Evolutionary conservation across 2,888 invertebrate genomes (phyloP), one percentile per base, ranked within the genome.

Genomic region (Cantharis rustica): DNA sequence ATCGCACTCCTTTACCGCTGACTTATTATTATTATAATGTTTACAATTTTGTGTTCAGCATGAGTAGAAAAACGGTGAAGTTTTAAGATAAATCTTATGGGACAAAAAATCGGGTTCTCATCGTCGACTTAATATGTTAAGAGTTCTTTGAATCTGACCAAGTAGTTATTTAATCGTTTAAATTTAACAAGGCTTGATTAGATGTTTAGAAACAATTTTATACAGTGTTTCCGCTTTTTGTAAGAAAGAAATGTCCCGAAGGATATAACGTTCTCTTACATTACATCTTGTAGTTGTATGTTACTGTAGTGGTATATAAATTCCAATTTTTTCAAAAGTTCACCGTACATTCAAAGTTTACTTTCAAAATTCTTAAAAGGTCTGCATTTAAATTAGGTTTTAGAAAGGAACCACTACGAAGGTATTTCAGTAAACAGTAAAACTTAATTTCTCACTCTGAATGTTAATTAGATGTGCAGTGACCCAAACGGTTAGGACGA

Each of bases 381-480:
- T 47, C 47, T 47, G 47, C 20, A 20, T 68, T 68, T 17, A 15
- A 16, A 68, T 66, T 66, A 23, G 16, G 23, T n/a, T 66, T n/a
- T 66, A 66, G 64, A 66, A 66, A 66, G 64, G 64, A 66, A 66
- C 64, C 64, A 66, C 66, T 66, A 11, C 72, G 47, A 72, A 66
- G 64, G 74, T 75, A 71, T 75, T 72, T 72, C 63, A 77, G 69
- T 72, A 73, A 77, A 77, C 77, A 75, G 72, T 77, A 75, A 75
- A 77, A 77, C 72, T 69, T 71, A 73, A 80, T 75, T 76, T 80
- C 79, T 75, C 77, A 78, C 76, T 79, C 81, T 81, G 82, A 82
- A 83, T 83, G 82, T 82, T 82, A 83, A 83, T 83, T 82, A 83
- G 82, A 81, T 83, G 83, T 82, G 82, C 83, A 81, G 82, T 83